These are phyloP conservation scores for Pseudotriccus pelzelni DNA, from an alignment of 2,797 vertebrate genomes.

Conservation along the genomic window DNA sequence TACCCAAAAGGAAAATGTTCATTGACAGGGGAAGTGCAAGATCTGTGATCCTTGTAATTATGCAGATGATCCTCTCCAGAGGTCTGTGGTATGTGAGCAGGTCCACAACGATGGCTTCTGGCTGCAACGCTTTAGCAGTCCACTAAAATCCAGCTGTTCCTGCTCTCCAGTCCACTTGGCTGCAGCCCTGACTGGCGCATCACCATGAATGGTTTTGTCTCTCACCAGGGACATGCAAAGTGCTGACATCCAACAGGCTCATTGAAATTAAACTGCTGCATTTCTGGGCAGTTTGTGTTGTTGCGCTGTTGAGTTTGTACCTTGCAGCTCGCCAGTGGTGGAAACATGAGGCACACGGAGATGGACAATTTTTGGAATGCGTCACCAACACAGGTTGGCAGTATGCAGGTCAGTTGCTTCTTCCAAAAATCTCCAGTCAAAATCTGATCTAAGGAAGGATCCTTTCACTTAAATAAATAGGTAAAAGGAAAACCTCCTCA, in stretches of 20 bases:
- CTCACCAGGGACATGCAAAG: not conserved
- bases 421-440: not conserved
- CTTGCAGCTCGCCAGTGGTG: not conserved
- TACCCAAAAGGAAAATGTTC: conserved; percentile 43
- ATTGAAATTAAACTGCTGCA: not conserved
- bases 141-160: conserved; percentile 11
- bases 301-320: not conserved
- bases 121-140: not conserved
- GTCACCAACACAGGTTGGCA: not conserved
- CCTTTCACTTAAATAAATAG: not conserved
- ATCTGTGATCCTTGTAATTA: conserved; percentile 36
- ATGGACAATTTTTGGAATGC: rapidly evolving
- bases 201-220: not conserved
- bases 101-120: not conserved
- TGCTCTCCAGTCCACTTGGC: not conserved
- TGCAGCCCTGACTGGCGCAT: not conserved
- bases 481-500: not conserved
- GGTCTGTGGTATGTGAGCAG: conserved; percentile 7
- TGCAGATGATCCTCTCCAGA: conserved; percentile 28
- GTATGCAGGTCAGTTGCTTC: not conserved
- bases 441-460: not conserved
- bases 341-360: rapidly evolving
- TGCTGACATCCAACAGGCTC: not conserved
- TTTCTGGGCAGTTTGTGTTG: not conserved
- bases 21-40: conserved; percentile 20